Conservation (phyloP, 2,888 invertebrate species). For the Oxytorus armatus region DNA sequence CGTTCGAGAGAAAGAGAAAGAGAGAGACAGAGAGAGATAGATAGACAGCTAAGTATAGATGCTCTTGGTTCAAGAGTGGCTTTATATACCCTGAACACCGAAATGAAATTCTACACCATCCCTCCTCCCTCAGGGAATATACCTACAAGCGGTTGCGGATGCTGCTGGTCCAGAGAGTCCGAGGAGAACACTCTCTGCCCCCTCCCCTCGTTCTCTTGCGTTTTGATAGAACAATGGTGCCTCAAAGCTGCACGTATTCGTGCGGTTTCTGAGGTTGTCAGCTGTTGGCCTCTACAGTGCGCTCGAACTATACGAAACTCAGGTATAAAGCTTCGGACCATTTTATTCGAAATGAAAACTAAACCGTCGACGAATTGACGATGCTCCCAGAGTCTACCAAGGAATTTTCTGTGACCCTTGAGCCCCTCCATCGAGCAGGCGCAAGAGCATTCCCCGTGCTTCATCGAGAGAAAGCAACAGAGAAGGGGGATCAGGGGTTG, state of each 20-base stretch:
- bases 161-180: slow-evolving; percentile 20
- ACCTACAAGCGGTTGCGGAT: slow-evolving; percentile 27
- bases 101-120: slow-evolving; percentile 61
- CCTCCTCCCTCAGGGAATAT: slow-evolving; percentile 36
- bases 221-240: slow-evolving; percentile 58
- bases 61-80: slow-evolving; percentile 42
- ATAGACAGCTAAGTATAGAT: slow-evolving; percentile 9
- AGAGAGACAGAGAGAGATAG: slow-evolving; percentile 14
- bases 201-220: neutral
- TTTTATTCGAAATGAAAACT: slow-evolving; percentile 8
- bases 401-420: neutral
- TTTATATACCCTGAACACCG: slow-evolving; percentile 44
- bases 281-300: slow-evolving; percentile 38
- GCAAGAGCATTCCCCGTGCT: no score
- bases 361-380: neutral
- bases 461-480: no score
- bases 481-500: no score
- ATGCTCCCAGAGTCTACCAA: neutral
- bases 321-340: neutral
- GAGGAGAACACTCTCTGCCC: slow-evolving; percentile 4
- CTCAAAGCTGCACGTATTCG: slow-evolving; percentile 42
- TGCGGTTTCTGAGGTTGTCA: slow-evolving; percentile 46
- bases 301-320: neutral
- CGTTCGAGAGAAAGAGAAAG: slow-evolving; percentile 13
- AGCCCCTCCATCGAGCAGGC: neutral